Evolutionary conservation across 2,888 invertebrate species (phyloP).

Genomic region (Acrocera orbiculus): DNA sequence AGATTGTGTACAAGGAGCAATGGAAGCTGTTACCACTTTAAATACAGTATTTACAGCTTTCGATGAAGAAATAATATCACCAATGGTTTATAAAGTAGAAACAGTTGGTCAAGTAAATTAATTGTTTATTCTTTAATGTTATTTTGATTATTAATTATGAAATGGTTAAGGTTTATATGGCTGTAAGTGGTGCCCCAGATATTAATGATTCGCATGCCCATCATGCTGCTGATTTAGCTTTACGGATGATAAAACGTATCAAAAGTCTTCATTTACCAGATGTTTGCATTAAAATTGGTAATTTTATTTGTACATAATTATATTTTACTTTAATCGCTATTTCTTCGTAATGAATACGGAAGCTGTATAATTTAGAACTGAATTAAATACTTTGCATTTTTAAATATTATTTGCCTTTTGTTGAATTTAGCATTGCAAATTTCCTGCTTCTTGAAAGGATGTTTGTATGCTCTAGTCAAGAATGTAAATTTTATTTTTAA

Average conservation of each 20-base stretch:
- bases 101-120: conserved; percentile 62
- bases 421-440: no score
- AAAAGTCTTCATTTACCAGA: conserved; percentile 45
- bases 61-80: conserved; percentile 66
- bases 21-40: conserved; percentile 69
- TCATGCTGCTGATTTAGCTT: conserved; percentile 58
- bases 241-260: conserved; percentile 54
- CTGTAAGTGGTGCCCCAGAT: conserved; percentile 78
- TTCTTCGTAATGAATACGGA: conserved; percentile 1
- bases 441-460: no score
- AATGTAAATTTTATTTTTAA: no score
- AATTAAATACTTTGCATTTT: no score
- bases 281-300: conserved; percentile 47
- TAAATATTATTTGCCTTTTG: no score
- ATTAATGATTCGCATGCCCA: conserved; percentile 52
- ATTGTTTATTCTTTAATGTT: not conserved
- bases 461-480: no score
- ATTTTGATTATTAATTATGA: conserved; percentile 2
- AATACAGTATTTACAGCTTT: conserved; percentile 74
- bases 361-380: no score
- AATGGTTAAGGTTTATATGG: conserved; percentile 52
- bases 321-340: no score
- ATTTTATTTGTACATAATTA: no score
- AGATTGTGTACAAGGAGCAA: conserved; percentile 35
- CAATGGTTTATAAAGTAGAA: conserved; percentile 83